Conservation (phyloP, 2,113 vertebrate species). For the Carollia perspicillata region DNA sequence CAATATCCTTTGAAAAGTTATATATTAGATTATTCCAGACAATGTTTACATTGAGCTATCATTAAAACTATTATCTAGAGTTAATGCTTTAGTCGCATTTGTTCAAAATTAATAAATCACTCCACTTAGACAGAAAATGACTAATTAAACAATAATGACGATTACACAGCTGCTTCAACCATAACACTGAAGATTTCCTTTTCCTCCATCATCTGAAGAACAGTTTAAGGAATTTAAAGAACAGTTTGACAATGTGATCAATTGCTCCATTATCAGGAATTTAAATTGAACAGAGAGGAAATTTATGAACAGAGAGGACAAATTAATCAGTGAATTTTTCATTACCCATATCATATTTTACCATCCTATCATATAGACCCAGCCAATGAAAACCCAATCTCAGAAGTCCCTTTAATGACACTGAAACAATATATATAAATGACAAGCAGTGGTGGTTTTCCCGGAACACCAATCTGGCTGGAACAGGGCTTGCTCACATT, state of each 20-base stretch:
- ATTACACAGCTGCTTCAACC: slow-evolving; percentile 17
- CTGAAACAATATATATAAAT: not conserved
- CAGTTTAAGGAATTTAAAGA: not conserved
- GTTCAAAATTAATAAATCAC: slow-evolving; percentile 29
- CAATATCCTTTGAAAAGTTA: slow-evolving; percentile 7
- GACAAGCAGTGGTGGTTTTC: not conserved
- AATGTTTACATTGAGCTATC: slow-evolving; percentile 18
- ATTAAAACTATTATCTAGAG: slow-evolving; percentile 4
- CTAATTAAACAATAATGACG: not conserved
- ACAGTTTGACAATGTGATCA: slow-evolving; percentile 17
- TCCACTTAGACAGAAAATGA: slow-evolving; percentile 31
- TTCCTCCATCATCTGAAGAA: not conserved
- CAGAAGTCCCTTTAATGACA: not conserved
- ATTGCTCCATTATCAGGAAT: slow-evolving; percentile 36
- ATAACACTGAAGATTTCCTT: not conserved
- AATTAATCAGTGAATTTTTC: not conserved
- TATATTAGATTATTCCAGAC: not conserved
- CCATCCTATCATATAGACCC: not conserved
- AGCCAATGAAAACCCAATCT: not conserved
- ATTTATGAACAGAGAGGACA: slow-evolving; percentile 26
- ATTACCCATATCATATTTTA: not conserved
- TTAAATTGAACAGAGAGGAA: slow-evolving; percentile 20
- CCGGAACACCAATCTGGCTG: not conserved
- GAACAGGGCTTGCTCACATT: not conserved
- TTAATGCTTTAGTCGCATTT: not conserved